Percentiles rank a stretch among this genome's conserved stretches.
phyloP scores from a whole-genome alignment of 2,888 invertebrate genomes.

The Acleris cristana region DNA sequence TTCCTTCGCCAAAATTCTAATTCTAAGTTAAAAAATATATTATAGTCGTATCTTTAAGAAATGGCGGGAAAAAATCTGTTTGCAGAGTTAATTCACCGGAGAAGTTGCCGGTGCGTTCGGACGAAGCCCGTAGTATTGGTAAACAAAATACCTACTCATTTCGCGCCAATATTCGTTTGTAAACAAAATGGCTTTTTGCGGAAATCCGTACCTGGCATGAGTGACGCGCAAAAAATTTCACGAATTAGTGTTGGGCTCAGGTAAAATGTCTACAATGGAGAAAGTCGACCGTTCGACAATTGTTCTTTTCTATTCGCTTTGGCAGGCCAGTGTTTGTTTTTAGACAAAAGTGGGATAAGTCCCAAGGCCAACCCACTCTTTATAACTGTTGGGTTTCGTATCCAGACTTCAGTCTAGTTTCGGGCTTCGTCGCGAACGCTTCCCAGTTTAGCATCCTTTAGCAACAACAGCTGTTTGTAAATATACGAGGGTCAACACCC shows the following conservation, averaged over 20 bases:
- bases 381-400: conserved; percentile 72
- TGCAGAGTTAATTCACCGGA: conserved; percentile 8
- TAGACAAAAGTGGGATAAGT: conserved; percentile 65
- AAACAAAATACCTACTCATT: conserved; percentile 62
- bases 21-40: neutral
- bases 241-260: conserved; percentile 46
- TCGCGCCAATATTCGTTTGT: conserved; percentile 75
- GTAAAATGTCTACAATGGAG: conserved; percentile 22
- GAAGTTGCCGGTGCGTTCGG: conserved; percentile 21
- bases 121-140: conserved; percentile 66
- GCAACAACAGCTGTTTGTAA: conserved; percentile 64
- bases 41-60: neutral
- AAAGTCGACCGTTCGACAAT: conserved; percentile 18
- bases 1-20: neutral
- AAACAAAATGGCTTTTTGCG: conserved; percentile 70
- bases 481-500: conserved; percentile 69
- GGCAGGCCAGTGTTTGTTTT: conserved; percentile 47
- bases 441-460: conserved; percentile 51
- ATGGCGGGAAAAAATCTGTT: conserved; percentile 26
- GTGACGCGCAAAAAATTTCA: conserved; percentile 51
- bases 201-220: conserved; percentile 62
- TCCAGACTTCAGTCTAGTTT: conserved; percentile 79
- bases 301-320: conserved; percentile 16
- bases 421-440: conserved; percentile 70
- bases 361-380: conserved; percentile 76